Evolutionary conservation across 2,113 vertebrate species (phyloP).

Genomic region (Pionites leucogaster): DNA sequence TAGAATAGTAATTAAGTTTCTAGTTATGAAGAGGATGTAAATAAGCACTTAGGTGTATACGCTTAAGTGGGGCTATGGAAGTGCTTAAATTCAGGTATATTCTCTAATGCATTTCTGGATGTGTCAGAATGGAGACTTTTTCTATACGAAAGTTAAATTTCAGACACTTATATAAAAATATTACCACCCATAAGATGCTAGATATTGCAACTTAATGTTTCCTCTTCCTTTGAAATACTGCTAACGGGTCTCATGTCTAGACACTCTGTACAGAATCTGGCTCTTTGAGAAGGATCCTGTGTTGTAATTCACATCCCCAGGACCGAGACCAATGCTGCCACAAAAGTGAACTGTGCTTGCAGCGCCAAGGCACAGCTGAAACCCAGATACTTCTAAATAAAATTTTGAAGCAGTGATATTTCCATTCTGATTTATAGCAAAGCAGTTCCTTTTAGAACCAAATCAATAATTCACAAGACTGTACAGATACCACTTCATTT

Average conservation of each 20-base stretch:
- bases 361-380: not conserved
- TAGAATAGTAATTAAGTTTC: not conserved
- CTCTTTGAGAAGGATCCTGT: not conserved
- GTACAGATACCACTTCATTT: not conserved
- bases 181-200: not conserved
- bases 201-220: not conserved
- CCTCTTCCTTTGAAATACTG: not conserved
- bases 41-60: not conserved
- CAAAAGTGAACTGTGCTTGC: not conserved
- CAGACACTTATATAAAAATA: not conserved
- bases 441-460: not conserved
- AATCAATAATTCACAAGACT: not conserved
- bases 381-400: not conserved
- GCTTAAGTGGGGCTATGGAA: not conserved
- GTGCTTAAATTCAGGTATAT: not conserved
- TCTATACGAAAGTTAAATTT: not conserved
- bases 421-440: not conserved
- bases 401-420: not conserved
- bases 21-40: not conserved
- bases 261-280: not conserved
- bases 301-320: not conserved
- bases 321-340: accelerated
- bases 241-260: not conserved
- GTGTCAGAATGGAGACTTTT: not conserved
- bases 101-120: not conserved